Evolutionary conservation across 2,888 invertebrate species (phyloP), one percentile per base, ranked within the genome.

Genomic region (Pammene aurita): DNA sequence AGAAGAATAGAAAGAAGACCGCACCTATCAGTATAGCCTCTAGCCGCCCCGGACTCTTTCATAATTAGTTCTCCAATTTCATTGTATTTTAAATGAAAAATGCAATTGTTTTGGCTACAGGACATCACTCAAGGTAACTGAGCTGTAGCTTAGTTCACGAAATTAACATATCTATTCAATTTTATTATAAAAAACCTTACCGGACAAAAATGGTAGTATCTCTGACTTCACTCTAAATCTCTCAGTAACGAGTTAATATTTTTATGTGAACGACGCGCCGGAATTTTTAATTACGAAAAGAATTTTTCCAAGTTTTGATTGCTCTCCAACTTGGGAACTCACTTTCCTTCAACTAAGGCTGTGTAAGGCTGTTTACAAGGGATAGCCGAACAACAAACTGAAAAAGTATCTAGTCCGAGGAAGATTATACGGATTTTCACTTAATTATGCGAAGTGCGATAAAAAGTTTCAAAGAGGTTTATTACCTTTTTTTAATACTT

Each of bases 221-320:
- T 14, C 14, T 14, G 7, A 48, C n/a, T n/a, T n/a, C n/a, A n/a
- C 16, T 48, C 14, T 48, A 48, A 5, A 48, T 48, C 48, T 26
- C 48, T 42, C n/a, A 46, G 46, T 16, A 61, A 61, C 13, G 57
- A 57, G 16, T 64, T 42, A 61, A 58, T 54, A 58, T 54, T 52
- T 58, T 26, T 44, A 68, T 57, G 50, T 54, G 38, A 54, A 64
- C 64, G 38, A 16, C 58, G 57, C 14, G 58, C 35, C 14, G 52
- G 68, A 58, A 73, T 81, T 85, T 85, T 86, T 86, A 85, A 88
- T 86, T 84, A 84, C 78, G 74, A 74, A 80, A 82, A 85, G 81
- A 77, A 81, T 84, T 82, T 87, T 84, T 80, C 82, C 80, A 81
- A 85, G 83, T 82, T 84, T 75, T 83, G 84, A 86, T 86, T 84